Conservation (phyloP, 1,140 invertebrate genomes). For the Drosophila kurseongensis region DNA sequence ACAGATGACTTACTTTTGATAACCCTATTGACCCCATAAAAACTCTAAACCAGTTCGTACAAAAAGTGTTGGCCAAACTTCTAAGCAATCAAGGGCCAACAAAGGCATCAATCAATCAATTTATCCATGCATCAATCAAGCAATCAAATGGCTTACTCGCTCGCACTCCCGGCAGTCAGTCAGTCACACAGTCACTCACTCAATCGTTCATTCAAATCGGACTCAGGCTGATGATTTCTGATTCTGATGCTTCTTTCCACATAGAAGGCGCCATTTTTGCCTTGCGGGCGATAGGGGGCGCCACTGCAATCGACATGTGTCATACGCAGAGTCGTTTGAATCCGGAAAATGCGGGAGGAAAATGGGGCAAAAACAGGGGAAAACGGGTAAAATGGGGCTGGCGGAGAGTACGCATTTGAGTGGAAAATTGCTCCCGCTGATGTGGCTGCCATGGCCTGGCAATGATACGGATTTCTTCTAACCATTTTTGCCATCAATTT, state of each 20-base stretch:
- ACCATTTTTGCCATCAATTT: slow-evolving; percentile 59
- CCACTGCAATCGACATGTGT: slow-evolving; percentile 72
- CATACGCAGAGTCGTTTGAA: slow-evolving; percentile 60
- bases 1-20: not conserved
- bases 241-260: slow-evolving; percentile 38
- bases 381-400: slow-evolving; percentile 7
- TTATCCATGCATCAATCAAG: slow-evolving; percentile 57
- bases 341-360: slow-evolving; percentile 9
- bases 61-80: slow-evolving; percentile 29
- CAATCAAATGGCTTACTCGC: slow-evolving; percentile 63
- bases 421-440: slow-evolving; percentile 70
- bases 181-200: slow-evolving; percentile 20
- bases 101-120: slow-evolving; percentile 64
- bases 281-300: slow-evolving; percentile 48
- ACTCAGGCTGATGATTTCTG: slow-evolving; percentile 34
- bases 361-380: slow-evolving; percentile 12
- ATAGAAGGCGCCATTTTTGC: slow-evolving; percentile 28
- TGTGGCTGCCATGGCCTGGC: slow-evolving; percentile 48
- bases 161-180: slow-evolving; percentile 16
- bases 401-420: slow-evolving; percentile 52
- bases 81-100: slow-evolving; percentile 49
- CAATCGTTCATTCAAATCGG: slow-evolving; percentile 65
- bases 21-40: not conserved
- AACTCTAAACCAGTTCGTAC: slow-evolving; percentile 5
- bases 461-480: slow-evolving; percentile 67